Evolutionary conservation across 2,113 vertebrate genomes (phyloP).

Genomic region (Phylloscopus trochilus): DNA sequence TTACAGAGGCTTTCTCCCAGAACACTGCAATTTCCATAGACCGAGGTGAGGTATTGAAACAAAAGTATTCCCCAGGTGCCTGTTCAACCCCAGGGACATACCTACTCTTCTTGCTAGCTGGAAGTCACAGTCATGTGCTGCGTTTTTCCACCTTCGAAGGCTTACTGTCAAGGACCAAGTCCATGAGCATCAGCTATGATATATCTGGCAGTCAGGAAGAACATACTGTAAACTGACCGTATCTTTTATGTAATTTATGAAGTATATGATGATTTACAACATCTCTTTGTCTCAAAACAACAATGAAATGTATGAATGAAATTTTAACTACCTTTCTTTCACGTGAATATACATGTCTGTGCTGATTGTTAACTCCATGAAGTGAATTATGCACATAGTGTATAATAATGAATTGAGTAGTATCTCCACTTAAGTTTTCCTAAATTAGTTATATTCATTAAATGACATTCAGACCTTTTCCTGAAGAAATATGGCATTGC

Average conservation of each 20-base stretch:
- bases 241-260: not conserved
- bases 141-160: not conserved
- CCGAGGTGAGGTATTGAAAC: not conserved
- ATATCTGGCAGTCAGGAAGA: not conserved
- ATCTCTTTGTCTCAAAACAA: not conserved
- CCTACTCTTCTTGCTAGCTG: not conserved
- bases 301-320: not conserved
- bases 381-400: not conserved
- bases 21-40: accelerated
- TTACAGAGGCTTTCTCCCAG: not conserved
- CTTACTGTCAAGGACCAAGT: not conserved
- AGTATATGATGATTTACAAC: not conserved
- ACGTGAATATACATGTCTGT: not conserved
- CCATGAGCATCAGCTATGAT: not conserved
- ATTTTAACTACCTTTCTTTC: not conserved
- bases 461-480: not conserved
- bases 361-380: not conserved
- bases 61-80: not conserved
- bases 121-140: not conserved
- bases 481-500: not conserved
- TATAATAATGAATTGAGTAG: not conserved
- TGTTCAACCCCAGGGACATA: not conserved
- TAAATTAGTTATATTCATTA: not conserved
- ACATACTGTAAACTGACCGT: not conserved
- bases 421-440: not conserved